Base-by-base conservation (phyloP, 2,113 vertebrate species). In the Todiramphus saurophagus region DNA sequence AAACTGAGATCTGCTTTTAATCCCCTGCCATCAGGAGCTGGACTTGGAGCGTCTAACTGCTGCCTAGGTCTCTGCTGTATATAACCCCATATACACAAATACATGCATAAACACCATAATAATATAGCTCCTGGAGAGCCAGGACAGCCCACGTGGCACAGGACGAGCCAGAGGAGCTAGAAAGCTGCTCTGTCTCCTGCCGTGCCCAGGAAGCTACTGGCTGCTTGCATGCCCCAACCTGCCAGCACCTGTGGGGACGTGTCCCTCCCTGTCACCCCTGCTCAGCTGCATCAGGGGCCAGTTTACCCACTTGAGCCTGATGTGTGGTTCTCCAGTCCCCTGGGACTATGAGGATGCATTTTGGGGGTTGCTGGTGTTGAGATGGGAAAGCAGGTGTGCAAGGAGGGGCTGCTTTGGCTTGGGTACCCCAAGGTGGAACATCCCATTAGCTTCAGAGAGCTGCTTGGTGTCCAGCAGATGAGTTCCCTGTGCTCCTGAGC, bases 391-490 rank as follows among this genome's bases (percentile, higher is more conserved):
- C 21, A 19, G 28, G 16, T 2, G 14, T 3, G 55, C 3, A 24
- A 35, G 9, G 19, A 37, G 11, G 10, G 16, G 41, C 20, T 73
- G 72, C 37, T 80, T 35, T 8, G 41, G 24, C 23, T 77, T 1
- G 1, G 16, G 27, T 24, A 51, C 8, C 46, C 48, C 3, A 1
- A 13, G 4, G 23, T 10, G 51, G 16, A 74, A 81, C 68, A 51
- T 24, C 66, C 56, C 48, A 0, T 3, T 23, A n/a, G 16, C 13
- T 89, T 33, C 2, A 17, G 79, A 89, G 79, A 70, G 51, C 46
- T 41, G 30, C 35, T 46, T 0, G 3, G 21, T 64, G n/a, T 53
- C 14, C 28, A 1, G 0, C 10, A 35, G 33, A n/a, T 0, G 7
- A 35, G 64, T 48, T 46, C 17, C 39, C 59, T 2, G 2, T 13